A percentile compares a stretch with the other conserved stretches of the same genome.
phyloP scores from a whole-genome alignment of 2,888 invertebrate species.

The Mayetiola destructor region DNA sequence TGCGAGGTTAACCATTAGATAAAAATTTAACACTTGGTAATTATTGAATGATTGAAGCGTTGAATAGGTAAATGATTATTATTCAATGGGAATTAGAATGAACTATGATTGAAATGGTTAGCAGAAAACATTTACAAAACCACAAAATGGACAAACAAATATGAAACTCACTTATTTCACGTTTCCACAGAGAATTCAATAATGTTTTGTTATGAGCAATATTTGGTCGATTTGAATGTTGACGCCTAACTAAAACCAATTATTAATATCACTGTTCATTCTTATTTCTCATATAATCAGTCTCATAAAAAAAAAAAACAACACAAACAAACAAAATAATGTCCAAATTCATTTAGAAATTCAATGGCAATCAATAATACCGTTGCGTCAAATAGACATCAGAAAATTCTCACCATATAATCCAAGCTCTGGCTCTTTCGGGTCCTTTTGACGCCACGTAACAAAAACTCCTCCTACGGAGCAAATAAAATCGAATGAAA shows the following conservation, averaged over 20 bases:
- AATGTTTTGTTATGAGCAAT: not conserved
- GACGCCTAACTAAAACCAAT: too few relatives aligned
- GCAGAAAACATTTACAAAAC: too few relatives aligned
- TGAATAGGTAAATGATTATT: too few relatives aligned
- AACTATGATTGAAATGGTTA: not conserved
- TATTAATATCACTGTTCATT: not conserved
- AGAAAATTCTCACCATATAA: slow-evolving; percentile 36
- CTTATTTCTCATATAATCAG: not conserved
- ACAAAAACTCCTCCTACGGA: slow-evolving; percentile 65
- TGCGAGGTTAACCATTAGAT: too few relatives aligned
- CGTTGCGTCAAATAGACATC: not conserved
- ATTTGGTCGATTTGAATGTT: not conserved
- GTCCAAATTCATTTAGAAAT: too few relatives aligned
- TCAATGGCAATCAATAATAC: slow-evolving; percentile 1
- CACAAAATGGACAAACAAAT: not conserved
- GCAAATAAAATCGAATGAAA: not conserved
- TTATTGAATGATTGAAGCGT: too few relatives aligned
- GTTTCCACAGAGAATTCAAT: not conserved
- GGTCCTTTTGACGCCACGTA: slow-evolving; percentile 80
- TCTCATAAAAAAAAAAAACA: too few relatives aligned
- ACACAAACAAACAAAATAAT: too few relatives aligned
- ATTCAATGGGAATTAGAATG: too few relatives aligned
- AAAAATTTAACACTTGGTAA: too few relatives aligned
- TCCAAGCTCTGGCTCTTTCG: slow-evolving; percentile 33
- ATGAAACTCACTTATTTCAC: slow-evolving; percentile 4